A percentile compares a stretch with the other conserved stretches of the same genome.
Conservation (phyloP, 1,140 invertebrate species). For the Oreohelix idahoensis region DNA sequence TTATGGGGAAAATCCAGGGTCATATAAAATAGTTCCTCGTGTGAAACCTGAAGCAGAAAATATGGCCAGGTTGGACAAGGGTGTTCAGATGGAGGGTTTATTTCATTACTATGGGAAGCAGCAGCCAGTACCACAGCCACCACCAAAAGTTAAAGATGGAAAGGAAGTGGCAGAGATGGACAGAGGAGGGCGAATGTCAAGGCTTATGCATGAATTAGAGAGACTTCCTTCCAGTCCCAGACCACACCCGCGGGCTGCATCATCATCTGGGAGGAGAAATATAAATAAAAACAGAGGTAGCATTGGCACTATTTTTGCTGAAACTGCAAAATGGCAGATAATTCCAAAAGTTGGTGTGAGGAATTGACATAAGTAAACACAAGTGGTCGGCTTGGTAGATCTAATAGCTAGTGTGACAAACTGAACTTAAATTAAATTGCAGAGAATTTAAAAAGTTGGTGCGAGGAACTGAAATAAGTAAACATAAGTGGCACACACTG, state of each 20-base stretch:
- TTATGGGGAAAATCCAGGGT: slow-evolving; percentile 57
- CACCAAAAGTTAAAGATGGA: slow-evolving; percentile 65
- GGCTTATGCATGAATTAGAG: slow-evolving; percentile 62
- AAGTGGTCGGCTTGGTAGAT: too few species aligned
- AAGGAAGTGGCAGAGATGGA: slow-evolving; percentile 59
- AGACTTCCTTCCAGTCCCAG: slow-evolving; percentile 47
- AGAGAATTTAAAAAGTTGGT: too few species aligned
- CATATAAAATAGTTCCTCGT: slow-evolving; percentile 58
- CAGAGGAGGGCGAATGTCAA: slow-evolving; percentile 64
- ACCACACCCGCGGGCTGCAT: slow-evolving; percentile 55
- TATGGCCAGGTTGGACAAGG: slow-evolving; percentile 59
- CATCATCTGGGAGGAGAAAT: slow-evolving; percentile 54
- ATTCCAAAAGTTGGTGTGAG: slow-evolving; percentile 51
- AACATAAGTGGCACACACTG: too few species aligned
- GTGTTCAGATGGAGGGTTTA: slow-evolving; percentile 58
- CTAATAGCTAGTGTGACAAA: too few species aligned
- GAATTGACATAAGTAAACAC: slow-evolving; percentile 14
- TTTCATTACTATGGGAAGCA: slow-evolving; percentile 60
- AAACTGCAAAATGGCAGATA: slow-evolving; percentile 55
- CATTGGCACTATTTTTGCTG: slow-evolving; percentile 56
- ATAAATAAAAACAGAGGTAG: slow-evolving; percentile 55
- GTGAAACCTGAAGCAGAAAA: slow-evolving; percentile 66
- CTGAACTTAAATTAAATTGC: too few species aligned
- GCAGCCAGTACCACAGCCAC: slow-evolving; percentile 50
- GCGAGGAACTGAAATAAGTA: too few species aligned